phyloP scores from a whole-genome alignment of 2,797 vertebrate species.

The Rhyacichthys aspro region DNA sequence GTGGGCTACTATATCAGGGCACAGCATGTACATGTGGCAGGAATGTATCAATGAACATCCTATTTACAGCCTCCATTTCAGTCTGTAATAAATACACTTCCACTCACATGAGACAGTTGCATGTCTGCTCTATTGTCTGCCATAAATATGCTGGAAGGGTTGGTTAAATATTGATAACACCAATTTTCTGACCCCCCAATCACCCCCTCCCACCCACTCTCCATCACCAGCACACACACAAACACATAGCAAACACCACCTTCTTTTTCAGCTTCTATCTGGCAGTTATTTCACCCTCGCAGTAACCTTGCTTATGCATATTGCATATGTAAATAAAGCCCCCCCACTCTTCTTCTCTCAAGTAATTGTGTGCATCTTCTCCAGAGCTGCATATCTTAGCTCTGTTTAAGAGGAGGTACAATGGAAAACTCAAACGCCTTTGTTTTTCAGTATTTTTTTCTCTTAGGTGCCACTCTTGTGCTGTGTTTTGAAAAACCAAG shows the following conservation, averaged over 20 bases:
- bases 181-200: slow-evolving; percentile 78
- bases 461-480: slow-evolving; percentile 20
- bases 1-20: slow-evolving; percentile 16
- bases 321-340: slow-evolving; percentile 88
- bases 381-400: slow-evolving; percentile 84
- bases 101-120: slow-evolving; percentile 77
- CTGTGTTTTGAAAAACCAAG: slow-evolving; percentile 79
- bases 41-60: slow-evolving; percentile 62
- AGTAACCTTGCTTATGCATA: slow-evolving; percentile 89
- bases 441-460: slow-evolving; percentile 85
- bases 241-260: slow-evolving; percentile 59
- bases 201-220: slow-evolving; percentile 40
- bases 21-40: slow-evolving; percentile 20
- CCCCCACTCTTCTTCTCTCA: slow-evolving; percentile 82
- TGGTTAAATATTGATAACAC: slow-evolving; percentile 93
- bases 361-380: slow-evolving; percentile 96
- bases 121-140: slow-evolving; percentile 79
- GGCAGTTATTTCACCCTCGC: slow-evolving; percentile 79
- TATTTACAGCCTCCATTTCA: slow-evolving; percentile 69
- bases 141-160: slow-evolving; percentile 83
- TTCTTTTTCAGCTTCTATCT: slow-evolving; percentile 69
- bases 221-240: slow-evolving; percentile 41
- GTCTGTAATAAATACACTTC: slow-evolving; percentile 74
- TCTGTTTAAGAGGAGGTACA: slow-evolving; percentile 40
- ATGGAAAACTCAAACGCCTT: slow-evolving; percentile 77